Base-by-base conservation (phyloP, 2,888 invertebrate genomes). In the Diarsia brunnea region DNA sequence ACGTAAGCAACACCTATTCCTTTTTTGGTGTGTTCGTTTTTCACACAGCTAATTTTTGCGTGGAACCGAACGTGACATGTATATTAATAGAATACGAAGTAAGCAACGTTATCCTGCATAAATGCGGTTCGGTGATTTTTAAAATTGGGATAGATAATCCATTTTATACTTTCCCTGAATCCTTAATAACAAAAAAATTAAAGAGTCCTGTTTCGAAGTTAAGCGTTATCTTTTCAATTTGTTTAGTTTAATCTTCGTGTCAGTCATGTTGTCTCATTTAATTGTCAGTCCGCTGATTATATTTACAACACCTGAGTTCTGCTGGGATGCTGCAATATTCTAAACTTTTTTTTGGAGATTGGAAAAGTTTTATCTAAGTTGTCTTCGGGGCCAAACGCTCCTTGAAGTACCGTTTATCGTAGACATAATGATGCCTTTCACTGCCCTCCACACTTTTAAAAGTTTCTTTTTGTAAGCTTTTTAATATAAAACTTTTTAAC, bases 301-400 rank as follows among this genome's bases (percentile, higher is more conserved):
- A 75, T 60, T 38, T 64, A 61, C 51, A 65, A 69, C 77, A 81
- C 69, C 79, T 73, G 68, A 69, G 31, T 47, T 64, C 53, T 53
- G 73, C 66, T 69, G 24, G 16, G 14, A 55, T 49, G 69, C 79
- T 82, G 67, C 70, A 78, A 79, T 81, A 82, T 82, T 82, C 78
- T 49, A 76, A 78, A 78, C 51, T 69, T 69, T 82, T 81, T 86
- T 85, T 77, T 58, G 81, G 79, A 90, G 91, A 93, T 92, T 93
- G 89, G 90, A 90, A 92, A 93, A 93, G 90, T 93, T 93, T 60
- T 31, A 47, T 76, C 43, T 81, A 87, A 89, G 88, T 87, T 79
- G 86, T 79, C 60, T 45, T 45, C n/a, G n/a, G 81, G 84, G 72
- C 76, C 69, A 78, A 79, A 78, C 73, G 75, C 84, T 73, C 69